phyloP scores from a whole-genome alignment of 2,797 vertebrate genomes.

The Rhinichthys osculus region DNA sequence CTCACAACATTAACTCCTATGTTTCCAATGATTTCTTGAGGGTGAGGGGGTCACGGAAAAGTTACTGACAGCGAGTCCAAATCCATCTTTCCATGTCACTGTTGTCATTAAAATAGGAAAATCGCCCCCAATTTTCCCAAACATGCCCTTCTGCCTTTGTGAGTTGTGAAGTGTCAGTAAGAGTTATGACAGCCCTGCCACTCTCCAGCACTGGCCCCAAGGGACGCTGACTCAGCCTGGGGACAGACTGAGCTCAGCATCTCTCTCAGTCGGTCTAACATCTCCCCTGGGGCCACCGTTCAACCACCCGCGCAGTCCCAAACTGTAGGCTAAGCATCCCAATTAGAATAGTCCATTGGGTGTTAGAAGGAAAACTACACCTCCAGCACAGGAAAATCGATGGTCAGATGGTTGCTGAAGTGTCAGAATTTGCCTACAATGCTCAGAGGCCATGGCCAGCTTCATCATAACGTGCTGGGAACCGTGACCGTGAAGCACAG shows the following conservation, averaged over 20 bases:
- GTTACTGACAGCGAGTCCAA: neutral
- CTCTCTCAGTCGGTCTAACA: slow-evolving; percentile 11
- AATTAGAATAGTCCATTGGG: slow-evolving; percentile 51
- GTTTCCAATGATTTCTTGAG: neutral
- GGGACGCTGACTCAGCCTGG: slow-evolving; percentile 27
- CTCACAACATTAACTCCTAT: neutral
- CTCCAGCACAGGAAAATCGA: slow-evolving; percentile 1
- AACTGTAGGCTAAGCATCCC: slow-evolving; percentile 44
- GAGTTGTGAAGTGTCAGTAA: slow-evolving; percentile 37
- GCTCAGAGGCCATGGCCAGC: neutral
- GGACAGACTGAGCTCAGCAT: slow-evolving; percentile 30
- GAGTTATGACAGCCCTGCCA: slow-evolving; percentile 2
- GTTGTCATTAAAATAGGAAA: slow-evolving; percentile 55
- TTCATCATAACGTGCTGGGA: neutral
- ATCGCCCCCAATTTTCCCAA: slow-evolving; percentile 48
- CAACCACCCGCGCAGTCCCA: slow-evolving; percentile 41
- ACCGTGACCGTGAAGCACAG: slow-evolving; percentile 11
- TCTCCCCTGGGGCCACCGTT: slow-evolving; percentile 22
- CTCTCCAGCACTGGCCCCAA: slow-evolving; percentile 41
- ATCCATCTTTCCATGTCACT: slow-evolving; percentile 29
- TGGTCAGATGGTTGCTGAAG: slow-evolving; percentile 12
- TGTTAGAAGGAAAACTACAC: slow-evolving; percentile 16
- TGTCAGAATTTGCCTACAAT: slow-evolving; percentile 31
- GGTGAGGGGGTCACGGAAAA: neutral
- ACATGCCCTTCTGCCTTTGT: slow-evolving; percentile 38